Percentiles rank a stretch among this genome's conserved stretches.
phyloP scores from a whole-genome alignment of 2,113 vertebrate species.

The Nymphicus hollandicus region DNA sequence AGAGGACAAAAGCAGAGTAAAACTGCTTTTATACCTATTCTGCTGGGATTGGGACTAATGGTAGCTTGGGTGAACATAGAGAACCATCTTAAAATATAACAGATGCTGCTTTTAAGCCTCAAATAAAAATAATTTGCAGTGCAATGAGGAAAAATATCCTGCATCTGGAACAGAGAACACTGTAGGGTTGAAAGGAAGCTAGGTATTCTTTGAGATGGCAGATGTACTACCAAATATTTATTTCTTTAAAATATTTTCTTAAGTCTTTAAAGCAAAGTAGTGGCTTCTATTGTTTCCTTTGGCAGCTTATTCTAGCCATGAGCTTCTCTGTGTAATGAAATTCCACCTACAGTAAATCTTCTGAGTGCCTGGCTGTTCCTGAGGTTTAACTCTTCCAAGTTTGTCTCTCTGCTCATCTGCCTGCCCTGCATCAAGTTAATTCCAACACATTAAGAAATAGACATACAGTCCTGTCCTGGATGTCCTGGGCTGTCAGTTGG shows the following conservation, averaged over 20 bases:
- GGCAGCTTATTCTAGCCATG: constrained; percentile 44
- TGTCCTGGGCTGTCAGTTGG: not conserved
- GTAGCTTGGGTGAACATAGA: not conserved
- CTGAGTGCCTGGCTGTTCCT: not conserved
- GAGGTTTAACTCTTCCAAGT: constrained; percentile 28
- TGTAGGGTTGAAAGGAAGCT: not conserved
- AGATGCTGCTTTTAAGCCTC: not conserved
- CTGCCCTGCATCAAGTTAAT: not conserved
- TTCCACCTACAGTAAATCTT: constrained; percentile 55
- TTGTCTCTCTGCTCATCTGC: not conserved
- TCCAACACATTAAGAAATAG: not conserved
- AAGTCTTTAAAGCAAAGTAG: constrained; percentile 33
- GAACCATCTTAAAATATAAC: not conserved
- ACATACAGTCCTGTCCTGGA: too few relatives aligned
- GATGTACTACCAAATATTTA: constrained; percentile 35
- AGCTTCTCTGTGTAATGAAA: constrained; percentile 50
- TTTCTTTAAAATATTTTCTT: constrained; percentile 48
- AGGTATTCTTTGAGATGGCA: constrained; percentile 40
- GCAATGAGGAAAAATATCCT: not conserved
- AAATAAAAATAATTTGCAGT: not conserved
- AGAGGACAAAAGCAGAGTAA: not conserved
- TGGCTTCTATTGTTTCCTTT: constrained; percentile 49
- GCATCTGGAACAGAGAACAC: not conserved
- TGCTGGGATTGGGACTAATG: not conserved
- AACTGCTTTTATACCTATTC: not conserved